Evolutionary conservation across 2,797 vertebrate genomes (phyloP).

Genomic region (Anas bernieri): DNA sequence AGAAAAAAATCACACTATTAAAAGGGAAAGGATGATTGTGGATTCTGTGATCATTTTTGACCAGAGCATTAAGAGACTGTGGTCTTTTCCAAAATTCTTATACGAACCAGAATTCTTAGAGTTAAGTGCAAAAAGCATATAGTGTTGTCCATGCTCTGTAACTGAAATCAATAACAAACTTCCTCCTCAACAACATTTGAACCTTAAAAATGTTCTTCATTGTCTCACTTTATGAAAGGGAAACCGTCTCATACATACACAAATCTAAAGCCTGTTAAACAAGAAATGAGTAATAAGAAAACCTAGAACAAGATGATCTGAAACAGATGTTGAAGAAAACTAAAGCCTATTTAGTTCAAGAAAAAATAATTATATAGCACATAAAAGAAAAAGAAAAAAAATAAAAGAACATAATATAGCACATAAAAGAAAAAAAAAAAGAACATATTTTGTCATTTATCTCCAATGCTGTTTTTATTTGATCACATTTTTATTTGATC

Average conservation of each 20-base stretch:
- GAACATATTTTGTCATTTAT: not conserved
- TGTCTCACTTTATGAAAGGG: not conserved
- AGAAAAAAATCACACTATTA: not conserved
- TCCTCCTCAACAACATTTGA: not conserved
- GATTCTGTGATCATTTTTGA: not conserved
- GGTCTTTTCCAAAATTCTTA: not conserved
- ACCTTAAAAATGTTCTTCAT: not conserved
- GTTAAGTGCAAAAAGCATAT: not conserved
- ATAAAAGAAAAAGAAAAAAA: not conserved
- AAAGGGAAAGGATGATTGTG: not conserved
- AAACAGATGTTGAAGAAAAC: not conserved
- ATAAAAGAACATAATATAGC: not conserved
- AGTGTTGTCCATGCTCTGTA: accelerated
- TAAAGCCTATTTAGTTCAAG: not conserved
- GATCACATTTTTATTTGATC: not conserved
- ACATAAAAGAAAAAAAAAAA: not conserved
- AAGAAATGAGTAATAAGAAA: not conserved
- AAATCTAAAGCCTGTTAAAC: not conserved
- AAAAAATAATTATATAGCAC: not conserved
- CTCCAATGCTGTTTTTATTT: not conserved
- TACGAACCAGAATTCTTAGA: not conserved
- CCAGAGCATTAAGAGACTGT: not conserved
- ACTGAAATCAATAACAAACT: not conserved
- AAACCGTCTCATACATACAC: not conserved
- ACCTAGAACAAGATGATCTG: not conserved